A percentile compares a stretch with the other conserved stretches of the same genome.
Conservation (phyloP, 2,113 vertebrate species). For the Saguinus imperator region DNA sequence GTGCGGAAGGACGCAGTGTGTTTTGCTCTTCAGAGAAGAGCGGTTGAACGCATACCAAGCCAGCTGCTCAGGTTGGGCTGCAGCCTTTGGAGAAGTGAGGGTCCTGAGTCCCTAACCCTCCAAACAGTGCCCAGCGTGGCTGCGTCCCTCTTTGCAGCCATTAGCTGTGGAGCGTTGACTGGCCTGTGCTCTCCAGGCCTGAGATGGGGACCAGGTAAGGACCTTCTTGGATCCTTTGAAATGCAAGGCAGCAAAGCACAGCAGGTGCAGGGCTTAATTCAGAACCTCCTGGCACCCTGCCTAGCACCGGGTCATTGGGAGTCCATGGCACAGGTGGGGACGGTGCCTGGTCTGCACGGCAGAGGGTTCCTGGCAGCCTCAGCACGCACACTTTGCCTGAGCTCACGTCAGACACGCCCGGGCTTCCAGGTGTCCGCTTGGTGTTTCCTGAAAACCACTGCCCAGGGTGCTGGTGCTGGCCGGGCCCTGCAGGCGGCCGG, state of each 20-base stretch:
- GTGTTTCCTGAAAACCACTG: too few relatives aligned
- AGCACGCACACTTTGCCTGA: not conserved
- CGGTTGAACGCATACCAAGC: too few relatives aligned
- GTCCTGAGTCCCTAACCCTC: not conserved
- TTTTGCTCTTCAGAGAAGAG: too few relatives aligned
- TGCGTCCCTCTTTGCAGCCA: not conserved
- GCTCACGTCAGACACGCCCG: rapidly evolving
- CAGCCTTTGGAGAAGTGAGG: rapidly evolving
- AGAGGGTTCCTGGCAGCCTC: not conserved
- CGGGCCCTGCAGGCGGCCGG: too few relatives aligned
- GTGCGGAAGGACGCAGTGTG: too few relatives aligned
- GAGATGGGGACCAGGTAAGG: too few relatives aligned
- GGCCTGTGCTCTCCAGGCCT: not conserved
- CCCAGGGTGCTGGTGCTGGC: too few relatives aligned
- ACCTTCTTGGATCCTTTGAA: not conserved
- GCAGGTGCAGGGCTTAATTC: not conserved
- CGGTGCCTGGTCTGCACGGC: not conserved
- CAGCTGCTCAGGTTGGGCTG: not conserved
- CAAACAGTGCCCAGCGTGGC: not conserved
- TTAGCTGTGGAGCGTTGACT: not conserved
- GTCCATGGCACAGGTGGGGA: rapidly evolving
- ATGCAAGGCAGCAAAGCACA: not conserved
- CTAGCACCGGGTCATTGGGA: rapidly evolving
- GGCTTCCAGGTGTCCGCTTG: not conserved
- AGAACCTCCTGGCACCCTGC: not conserved